These are phyloP conservation scores for Teinopalpus imperialis DNA, from an alignment of 2,888 invertebrate species.

Conservation along the genomic window DNA sequence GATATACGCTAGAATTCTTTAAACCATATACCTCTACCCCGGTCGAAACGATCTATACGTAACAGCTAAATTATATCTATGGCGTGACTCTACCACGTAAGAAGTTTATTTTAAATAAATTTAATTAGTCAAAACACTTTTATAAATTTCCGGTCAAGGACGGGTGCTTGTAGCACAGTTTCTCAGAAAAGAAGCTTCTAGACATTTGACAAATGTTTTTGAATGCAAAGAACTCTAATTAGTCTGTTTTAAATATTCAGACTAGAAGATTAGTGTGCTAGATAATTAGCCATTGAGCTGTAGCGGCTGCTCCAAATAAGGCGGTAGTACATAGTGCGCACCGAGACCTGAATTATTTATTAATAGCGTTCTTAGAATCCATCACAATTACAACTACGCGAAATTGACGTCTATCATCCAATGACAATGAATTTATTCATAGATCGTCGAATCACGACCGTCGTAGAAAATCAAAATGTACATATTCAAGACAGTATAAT, in stretches of 20 bases:
- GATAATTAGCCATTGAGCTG: slow-evolving; percentile 19
- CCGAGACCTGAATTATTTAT: slow-evolving; percentile 24
- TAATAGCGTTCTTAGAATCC: slow-evolving; percentile 27
- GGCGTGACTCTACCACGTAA: too few species aligned
- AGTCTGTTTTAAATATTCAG: neutral
- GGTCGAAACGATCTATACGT: too few species aligned
- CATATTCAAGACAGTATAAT: slow-evolving; percentile 24
- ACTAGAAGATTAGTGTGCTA: slow-evolving; percentile 13
- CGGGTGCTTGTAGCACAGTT: neutral
- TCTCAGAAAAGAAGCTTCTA: neutral
- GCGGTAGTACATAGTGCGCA: slow-evolving; percentile 11
- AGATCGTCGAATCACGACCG: slow-evolving; percentile 28
- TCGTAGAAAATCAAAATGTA: slow-evolving; percentile 22
- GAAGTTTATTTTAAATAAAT: too few species aligned
- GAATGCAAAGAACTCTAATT: slow-evolving; percentile 6
- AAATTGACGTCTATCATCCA: slow-evolving; percentile 31
- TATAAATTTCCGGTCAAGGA: neutral
- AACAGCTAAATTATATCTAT: too few species aligned
- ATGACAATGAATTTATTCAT: slow-evolving; percentile 34
- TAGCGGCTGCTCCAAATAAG: slow-evolving; percentile 9
- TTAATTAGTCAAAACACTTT: too few species aligned
- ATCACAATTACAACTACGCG: slow-evolving; percentile 27
- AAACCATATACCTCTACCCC: too few species aligned
- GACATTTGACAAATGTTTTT: neutral
- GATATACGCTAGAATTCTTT: too few species aligned